These are phyloP conservation scores for Xestia rhomboidea DNA, from an alignment of 2,888 invertebrate genomes.

Conservation along the genomic window DNA sequence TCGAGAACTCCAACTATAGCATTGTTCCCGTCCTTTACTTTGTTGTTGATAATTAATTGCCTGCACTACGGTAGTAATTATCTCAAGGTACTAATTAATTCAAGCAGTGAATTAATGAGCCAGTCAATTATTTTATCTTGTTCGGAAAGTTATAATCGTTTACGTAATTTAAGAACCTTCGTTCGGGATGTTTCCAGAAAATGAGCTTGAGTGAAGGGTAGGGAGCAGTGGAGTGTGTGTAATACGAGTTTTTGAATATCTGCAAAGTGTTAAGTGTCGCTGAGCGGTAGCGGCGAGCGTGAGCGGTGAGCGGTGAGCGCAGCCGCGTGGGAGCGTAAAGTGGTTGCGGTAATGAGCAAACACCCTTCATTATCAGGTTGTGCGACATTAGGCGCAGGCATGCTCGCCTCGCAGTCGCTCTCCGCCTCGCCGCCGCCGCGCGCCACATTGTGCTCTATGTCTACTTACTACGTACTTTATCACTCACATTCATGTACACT, in stretches of 20 bases:
- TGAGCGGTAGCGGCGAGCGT: conserved; percentile 46
- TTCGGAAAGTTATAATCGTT: conserved; percentile 48
- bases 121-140: conserved; percentile 52
- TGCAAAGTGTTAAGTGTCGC: conserved; percentile 53
- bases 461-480: conserved; percentile 24
- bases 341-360: conserved; percentile 72
- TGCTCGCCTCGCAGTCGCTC: conserved; percentile 52
- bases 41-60: conserved; percentile 78
- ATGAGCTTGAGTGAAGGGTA: conserved; percentile 15
- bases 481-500: conserved; percentile 4
- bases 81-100: conserved; percentile 56
- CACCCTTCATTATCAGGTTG: conserved; percentile 76
- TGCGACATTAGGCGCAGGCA: conserved; percentile 75
- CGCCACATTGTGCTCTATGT: conserved; percentile 37
- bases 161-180: conserved; percentile 29
- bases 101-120: conserved; percentile 53
- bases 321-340: conserved; percentile 65
- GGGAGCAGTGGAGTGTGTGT: neutral
- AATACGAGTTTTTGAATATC: conserved; percentile 51
- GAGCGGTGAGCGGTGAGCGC: conserved; percentile 40
- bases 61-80: conserved; percentile 59
- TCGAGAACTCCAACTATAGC: conserved; percentile 77
- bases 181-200: conserved; percentile 6
- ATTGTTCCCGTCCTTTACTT: conserved; percentile 77
- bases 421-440: conserved; percentile 55